Evolutionary conservation across 2,797 vertebrate species (phyloP).

Genomic region (Diglossa cyanea): DNA sequence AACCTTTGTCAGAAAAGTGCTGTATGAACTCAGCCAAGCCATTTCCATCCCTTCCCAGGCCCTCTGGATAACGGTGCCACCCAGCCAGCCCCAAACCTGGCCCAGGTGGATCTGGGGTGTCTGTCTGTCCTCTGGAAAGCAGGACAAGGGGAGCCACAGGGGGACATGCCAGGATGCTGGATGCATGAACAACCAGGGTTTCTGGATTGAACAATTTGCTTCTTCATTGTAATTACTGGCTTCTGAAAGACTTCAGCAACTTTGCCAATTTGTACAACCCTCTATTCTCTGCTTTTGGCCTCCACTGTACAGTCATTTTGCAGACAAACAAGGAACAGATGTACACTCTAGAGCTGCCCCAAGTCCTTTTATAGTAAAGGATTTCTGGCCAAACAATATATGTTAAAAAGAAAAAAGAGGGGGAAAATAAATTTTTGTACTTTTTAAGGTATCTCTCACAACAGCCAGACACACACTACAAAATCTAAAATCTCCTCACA

Average conservation of each 20-base stretch:
- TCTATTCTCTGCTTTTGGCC: conserved; percentile 50
- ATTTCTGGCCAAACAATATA: neutral
- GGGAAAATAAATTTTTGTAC: neutral
- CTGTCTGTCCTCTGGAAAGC: neutral
- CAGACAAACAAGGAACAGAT: conserved; percentile 61
- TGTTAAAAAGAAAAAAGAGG: neutral
- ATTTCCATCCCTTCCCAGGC: neutral
- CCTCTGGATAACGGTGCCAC: neutral
- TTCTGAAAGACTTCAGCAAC: conserved; percentile 29
- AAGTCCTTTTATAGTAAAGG: conserved; percentile 45
- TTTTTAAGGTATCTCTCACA: neutral
- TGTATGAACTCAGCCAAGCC: neutral
- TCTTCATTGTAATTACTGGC: conserved; percentile 42
- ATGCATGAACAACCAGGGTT: neutral
- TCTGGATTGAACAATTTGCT: conserved; percentile 27
- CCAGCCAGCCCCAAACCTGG: neutral
- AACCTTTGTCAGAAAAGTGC: neutral
- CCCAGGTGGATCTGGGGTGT: accelerated
- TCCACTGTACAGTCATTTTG: neutral
- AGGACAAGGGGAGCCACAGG: neutral
- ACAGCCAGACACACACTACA: neutral
- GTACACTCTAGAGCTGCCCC: conserved; percentile 23
- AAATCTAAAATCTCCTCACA: accelerated
- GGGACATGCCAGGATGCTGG: neutral
- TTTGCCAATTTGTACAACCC: conserved; percentile 43